Evolutionary conservation across 2,113 vertebrate genomes (phyloP), one percentile per base, ranked within the genome.

Genomic region (Aspiorhynchus laticeps): DNA sequence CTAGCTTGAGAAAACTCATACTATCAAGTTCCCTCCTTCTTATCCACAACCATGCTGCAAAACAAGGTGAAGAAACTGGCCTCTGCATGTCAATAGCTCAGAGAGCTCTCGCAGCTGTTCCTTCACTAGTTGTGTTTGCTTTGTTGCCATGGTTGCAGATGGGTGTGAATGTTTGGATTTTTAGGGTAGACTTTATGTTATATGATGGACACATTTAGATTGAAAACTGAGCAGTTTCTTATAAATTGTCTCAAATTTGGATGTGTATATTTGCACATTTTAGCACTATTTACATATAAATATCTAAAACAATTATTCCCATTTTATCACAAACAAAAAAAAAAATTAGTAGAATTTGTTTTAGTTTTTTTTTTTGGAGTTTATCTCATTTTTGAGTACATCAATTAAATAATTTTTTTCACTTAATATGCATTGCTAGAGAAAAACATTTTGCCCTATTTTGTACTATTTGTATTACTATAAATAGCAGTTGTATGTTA

Each of bases 21-120:
- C 78, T 80, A 80, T 80, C 78, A 63, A 41, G 33, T 80, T 88
- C 26, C 43, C 59, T 75, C 15, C 67, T 69, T n/a, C 59, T 65
- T 43, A 53, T 81, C 80, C 71, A 43, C 15, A 80, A 38, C 61
- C 80, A 69, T 76, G 38, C 19, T 85, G 71, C 84, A 79, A 81
- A 14, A 80, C 48, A 74, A 76, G 83, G 51, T 85, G 77, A 63
- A 56, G 85, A 74, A 79, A 84, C 46, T 85, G 82, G 59, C 63
- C 26, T 81, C 59, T 89, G 78, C 88, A 82, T 87, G 82, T 80
- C 88, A 89, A 80, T 80, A 84, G 56, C 88, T 9, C 33, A 78
- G 24, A 88, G 48, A 69, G 71, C 61, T 85, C 71, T 12, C 21
- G 24, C 86, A 87, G 88, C 86, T 89, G 83, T 84, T 67, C 83